A percentile compares a stretch with the other conserved stretches of the same genome.
Conservation (phyloP, 1,140 invertebrate species). For the Archegozetes longisetosus region DNA sequence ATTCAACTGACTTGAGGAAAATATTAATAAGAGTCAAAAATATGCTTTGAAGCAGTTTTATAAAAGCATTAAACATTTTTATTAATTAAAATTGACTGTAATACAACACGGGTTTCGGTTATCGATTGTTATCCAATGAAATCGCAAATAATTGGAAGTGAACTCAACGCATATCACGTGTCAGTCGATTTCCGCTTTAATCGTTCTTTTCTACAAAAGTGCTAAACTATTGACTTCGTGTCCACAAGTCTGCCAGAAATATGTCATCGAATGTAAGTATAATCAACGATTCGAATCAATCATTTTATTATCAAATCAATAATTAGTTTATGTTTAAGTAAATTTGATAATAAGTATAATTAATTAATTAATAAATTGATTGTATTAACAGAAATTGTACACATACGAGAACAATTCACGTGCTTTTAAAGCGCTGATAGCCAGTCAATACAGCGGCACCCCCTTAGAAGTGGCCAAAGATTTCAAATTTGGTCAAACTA, state of each 20-base stretch:
- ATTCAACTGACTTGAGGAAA: no score
- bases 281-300: no score
- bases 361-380: no score
- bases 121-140: no score
- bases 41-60: no score
- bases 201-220: not conserved
- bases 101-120: no score
- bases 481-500: slow-evolving; percentile 85
- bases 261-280: not conserved
- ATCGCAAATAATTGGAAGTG: no score
- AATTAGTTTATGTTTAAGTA: not conserved
- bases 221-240: not conserved
- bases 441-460: slow-evolving; percentile 79
- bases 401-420: slow-evolving; percentile 30
- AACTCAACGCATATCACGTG: not conserved
- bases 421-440: slow-evolving; percentile 71
- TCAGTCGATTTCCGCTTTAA: not conserved
- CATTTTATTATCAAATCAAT: not conserved
- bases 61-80: no score
- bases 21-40: no score
- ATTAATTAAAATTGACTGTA: no score
- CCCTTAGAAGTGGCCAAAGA: slow-evolving; percentile 50
- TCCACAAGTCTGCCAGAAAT: not conserved
- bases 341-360: not conserved
- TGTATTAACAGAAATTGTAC: slow-evolving; percentile 2